A percentile compares a stretch with the other conserved stretches of the same genome.
These are phyloP conservation scores for Nephrotoma appendiculata DNA, from an alignment of 2,888 invertebrate species.

Conservation along the genomic window DNA sequence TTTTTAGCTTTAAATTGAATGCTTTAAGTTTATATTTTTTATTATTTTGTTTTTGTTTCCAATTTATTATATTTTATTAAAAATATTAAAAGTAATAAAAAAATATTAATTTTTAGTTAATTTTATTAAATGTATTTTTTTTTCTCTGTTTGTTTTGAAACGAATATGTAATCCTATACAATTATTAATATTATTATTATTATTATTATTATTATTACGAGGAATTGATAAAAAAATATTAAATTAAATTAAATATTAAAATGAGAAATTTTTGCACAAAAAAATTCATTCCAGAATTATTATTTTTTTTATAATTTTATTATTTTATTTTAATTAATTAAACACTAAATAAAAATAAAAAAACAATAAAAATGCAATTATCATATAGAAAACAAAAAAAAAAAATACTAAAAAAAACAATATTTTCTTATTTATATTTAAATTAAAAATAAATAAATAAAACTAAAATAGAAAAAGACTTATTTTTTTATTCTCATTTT, in stretches of 20 bases:
- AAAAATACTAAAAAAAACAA: background rate
- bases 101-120: background rate
- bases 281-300: background rate
- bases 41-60: background rate
- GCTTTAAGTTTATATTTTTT: slow-evolving; percentile 3
- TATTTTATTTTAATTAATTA: background rate
- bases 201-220: background rate
- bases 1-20: slow-evolving; percentile 6
- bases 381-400: background rate
- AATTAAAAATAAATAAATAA: background rate
- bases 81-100: background rate
- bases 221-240: background rate
- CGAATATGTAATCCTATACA: background rate
- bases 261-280: background rate
- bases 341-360: background rate
- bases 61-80: background rate
- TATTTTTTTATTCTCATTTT: background rate
- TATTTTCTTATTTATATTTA: background rate
- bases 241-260: background rate
- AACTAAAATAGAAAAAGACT: background rate
- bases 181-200: background rate
- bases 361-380: background rate
- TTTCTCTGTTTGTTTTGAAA: background rate
- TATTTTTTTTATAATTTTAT: background rate
- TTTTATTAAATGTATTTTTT: background rate